Conservation (phyloP, 2,888 invertebrate genomes). For the Esperia sulphurella region DNA sequence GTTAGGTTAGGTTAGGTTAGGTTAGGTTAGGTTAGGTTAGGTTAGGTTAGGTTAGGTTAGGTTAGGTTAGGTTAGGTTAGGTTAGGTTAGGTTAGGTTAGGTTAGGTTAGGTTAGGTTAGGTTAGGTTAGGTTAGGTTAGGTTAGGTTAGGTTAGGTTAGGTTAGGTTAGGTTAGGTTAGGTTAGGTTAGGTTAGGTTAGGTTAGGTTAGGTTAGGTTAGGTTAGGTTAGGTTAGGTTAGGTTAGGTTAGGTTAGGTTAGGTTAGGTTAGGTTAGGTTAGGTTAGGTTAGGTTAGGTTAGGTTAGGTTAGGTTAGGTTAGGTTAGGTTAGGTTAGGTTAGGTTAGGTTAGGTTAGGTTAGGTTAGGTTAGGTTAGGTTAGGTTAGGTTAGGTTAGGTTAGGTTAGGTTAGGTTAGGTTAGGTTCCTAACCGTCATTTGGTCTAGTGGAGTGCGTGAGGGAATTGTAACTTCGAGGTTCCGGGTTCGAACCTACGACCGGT, state of each 20-base stretch:
- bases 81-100: constrained; percentile 10
- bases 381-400: constrained; percentile 21
- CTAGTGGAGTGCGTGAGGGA: too few species aligned
- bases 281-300: constrained; percentile 1
- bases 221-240: constrained; percentile 20
- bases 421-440: constrained; percentile 1
- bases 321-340: constrained; percentile 19
- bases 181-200: constrained; percentile 17
- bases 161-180: constrained; percentile 13
- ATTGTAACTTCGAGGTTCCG: too few species aligned
- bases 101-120: constrained; percentile 12
- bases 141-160: constrained; percentile 10
- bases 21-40: too few species aligned
- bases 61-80: constrained; percentile 13
- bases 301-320: constrained; percentile 16
- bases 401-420: constrained; percentile 19
- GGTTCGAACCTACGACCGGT: too few species aligned
- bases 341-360: constrained; percentile 19
- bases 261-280: constrained; percentile 18
- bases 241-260: constrained; percentile 20
- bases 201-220: constrained; percentile 21
- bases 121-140: constrained; percentile 12
- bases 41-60: constrained; percentile 13
- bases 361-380: constrained; percentile 21
- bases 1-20: constrained; percentile 17